These are phyloP conservation scores for Neodon shergylaensis DNA, from an alignment of 2,113 vertebrate genomes.

Conservation along the genomic window DNA sequence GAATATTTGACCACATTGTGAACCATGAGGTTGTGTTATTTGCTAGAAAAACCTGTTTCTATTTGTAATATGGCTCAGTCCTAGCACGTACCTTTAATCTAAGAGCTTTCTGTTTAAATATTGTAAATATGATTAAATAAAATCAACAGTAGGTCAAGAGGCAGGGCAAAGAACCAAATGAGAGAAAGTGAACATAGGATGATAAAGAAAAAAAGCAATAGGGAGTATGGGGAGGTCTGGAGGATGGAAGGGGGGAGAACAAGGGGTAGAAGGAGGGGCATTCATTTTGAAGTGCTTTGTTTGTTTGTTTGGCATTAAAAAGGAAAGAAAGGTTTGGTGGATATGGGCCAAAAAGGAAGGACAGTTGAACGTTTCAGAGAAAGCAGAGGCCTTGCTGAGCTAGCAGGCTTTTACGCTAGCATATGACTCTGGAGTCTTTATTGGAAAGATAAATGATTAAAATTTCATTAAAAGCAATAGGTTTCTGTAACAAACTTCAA, in stretches of 20 bases:
- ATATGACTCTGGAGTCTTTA: neutral
- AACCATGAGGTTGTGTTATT: neutral
- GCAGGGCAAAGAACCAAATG: neutral
- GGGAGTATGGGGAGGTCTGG: neutral
- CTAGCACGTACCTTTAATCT: neutral
- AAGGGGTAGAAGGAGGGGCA: neutral
- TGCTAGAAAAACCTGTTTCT: neutral
- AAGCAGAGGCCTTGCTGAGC: neutral
- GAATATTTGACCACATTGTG: neutral
- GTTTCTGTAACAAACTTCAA: neutral
- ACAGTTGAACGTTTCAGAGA: neutral
- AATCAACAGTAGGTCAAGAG: neutral
- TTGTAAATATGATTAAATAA: neutral
- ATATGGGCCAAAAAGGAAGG: neutral
- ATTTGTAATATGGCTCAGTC: neutral
- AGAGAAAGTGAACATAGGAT: neutral
- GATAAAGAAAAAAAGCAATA: neutral
- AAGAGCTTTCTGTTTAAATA: neutral
- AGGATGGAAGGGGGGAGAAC: neutral
- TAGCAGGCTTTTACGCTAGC: neutral
- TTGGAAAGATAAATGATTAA: neutral
- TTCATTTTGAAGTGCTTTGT: neutral
- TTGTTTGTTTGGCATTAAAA: neutral
- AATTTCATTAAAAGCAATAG: neutral
- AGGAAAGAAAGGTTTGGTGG: neutral